These are phyloP conservation scores for Arrhopalites spinosus DNA, from an alignment of 2,888 invertebrate species.

Conservation along the genomic window DNA sequence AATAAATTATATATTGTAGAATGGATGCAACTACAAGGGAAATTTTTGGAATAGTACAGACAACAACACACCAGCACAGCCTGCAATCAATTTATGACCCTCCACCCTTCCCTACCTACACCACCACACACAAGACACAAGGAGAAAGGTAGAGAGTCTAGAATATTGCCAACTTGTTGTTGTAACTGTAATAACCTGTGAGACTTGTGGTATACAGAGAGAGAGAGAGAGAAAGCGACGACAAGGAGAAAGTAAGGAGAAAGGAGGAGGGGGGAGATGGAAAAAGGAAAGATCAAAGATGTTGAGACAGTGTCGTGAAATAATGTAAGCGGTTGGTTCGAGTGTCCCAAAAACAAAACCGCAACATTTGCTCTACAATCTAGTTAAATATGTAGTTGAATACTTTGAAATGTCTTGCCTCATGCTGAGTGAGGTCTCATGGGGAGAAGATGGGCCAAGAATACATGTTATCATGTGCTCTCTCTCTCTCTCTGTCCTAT, in stretches of 20 bases:
- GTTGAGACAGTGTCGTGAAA: constrained; percentile 11
- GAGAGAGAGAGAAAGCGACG: not conserved
- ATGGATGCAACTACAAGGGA: too few relatives aligned
- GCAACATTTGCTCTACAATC: constrained; percentile 24
- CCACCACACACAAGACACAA: not conserved
- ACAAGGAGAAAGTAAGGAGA: not conserved
- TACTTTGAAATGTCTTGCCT: too few relatives aligned
- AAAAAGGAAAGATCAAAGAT: not conserved
- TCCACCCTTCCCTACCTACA: not conserved
- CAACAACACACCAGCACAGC: too few relatives aligned
- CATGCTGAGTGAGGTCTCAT: constrained; percentile 35
- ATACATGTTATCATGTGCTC: constrained; percentile 8
- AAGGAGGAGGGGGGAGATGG: not conserved
- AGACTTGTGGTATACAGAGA: not conserved
- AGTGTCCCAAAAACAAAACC: constrained; percentile 20
- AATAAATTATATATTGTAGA: too few relatives aligned
- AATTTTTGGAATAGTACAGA: too few relatives aligned
- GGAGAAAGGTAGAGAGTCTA: not conserved
- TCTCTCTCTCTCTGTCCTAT: not conserved
- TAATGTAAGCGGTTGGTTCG: constrained; percentile 8
- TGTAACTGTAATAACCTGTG: not conserved
- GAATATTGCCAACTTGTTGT: too few relatives aligned
- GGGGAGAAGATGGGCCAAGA: constrained; percentile 31
- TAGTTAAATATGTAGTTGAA: constrained; percentile 11
- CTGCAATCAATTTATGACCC: not conserved